phyloP scores from a whole-genome alignment of 92 coral and sea anemone species.

The Galaxea fascicularis region DNA sequence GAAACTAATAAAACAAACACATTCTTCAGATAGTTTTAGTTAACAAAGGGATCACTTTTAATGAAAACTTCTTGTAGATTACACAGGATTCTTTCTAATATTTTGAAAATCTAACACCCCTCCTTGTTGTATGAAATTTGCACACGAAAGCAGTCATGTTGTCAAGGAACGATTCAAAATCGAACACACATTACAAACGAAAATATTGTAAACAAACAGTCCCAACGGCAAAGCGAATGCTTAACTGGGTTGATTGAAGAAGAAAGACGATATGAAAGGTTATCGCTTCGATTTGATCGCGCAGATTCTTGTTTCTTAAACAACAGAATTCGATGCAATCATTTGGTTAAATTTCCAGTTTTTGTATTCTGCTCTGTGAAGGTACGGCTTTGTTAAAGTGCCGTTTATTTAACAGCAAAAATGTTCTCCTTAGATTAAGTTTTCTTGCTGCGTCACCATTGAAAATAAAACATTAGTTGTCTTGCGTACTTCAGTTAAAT shows the following conservation, averaged over 20 bases:
- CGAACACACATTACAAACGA: not conserved
- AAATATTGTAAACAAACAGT: conserved; percentile 19
- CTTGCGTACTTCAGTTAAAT: conserved; percentile 17
- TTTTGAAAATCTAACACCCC: too few relatives aligned
- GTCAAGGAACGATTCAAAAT: too few relatives aligned
- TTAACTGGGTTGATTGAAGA: too few relatives aligned
- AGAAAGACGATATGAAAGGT: not conserved
- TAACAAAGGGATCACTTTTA: too few relatives aligned
- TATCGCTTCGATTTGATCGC: not conserved
- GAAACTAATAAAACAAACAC: too few relatives aligned
- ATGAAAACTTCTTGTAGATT: too few relatives aligned
- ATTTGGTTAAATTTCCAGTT: not conserved
- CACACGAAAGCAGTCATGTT: too few relatives aligned
- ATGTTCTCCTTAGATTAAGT: not conserved
- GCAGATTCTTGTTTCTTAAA: not conserved
- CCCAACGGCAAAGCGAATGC: too few relatives aligned
- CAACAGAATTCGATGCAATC: not conserved
- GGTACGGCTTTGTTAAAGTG: not conserved
- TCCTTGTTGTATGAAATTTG: too few relatives aligned
- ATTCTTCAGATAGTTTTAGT: too few relatives aligned
- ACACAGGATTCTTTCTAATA: too few relatives aligned
- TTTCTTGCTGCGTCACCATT: not conserved
- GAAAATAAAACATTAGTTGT: not conserved
- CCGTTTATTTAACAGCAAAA: not conserved
- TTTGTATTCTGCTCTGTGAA: not conserved